phyloP scores from a whole-genome alignment of 2,888 invertebrate genomes.

The Dryobota labecula region DNA sequence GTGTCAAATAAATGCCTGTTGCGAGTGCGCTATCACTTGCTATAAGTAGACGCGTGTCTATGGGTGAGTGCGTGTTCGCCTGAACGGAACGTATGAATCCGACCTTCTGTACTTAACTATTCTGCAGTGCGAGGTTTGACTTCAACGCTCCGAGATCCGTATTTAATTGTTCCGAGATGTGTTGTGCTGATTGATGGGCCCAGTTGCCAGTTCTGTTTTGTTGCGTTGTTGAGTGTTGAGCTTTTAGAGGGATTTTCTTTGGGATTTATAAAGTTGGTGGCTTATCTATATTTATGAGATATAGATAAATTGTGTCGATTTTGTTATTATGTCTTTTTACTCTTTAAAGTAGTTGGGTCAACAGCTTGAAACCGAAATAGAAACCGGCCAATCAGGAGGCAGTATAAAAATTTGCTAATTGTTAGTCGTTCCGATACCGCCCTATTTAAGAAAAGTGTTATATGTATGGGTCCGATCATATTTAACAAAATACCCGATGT shows the following conservation, averaged over 20 bases:
- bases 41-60: not conserved
- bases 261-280: slow-evolving; percentile 20
- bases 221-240: slow-evolving; percentile 50
- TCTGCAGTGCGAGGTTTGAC: slow-evolving; percentile 63
- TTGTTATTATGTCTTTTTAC: not conserved
- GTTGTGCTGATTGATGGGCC: slow-evolving; percentile 73
- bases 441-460: too few species aligned
- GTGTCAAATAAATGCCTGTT: not conserved
- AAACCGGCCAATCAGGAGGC: too few species aligned
- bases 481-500: too few species aligned
- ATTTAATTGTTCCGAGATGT: slow-evolving; percentile 75
- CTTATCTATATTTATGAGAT: slow-evolving; percentile 38
- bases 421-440: too few species aligned
- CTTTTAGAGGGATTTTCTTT: slow-evolving; percentile 39
- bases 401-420: too few species aligned
- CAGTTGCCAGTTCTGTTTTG: slow-evolving; percentile 46
- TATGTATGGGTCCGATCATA: too few species aligned
- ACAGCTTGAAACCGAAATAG: too few species aligned
- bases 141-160: slow-evolving; percentile 70
- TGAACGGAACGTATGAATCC: not conserved
- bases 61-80: not conserved
- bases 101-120: slow-evolving; percentile 13
- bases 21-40: not conserved
- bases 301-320: slow-evolving; percentile 5
- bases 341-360: not conserved